A percentile compares a stretch with the other conserved stretches of the same genome.
These are phyloP conservation scores for Ammospiza nelsoni DNA, from an alignment of 2,113 vertebrate species.

Conservation along the genomic window DNA sequence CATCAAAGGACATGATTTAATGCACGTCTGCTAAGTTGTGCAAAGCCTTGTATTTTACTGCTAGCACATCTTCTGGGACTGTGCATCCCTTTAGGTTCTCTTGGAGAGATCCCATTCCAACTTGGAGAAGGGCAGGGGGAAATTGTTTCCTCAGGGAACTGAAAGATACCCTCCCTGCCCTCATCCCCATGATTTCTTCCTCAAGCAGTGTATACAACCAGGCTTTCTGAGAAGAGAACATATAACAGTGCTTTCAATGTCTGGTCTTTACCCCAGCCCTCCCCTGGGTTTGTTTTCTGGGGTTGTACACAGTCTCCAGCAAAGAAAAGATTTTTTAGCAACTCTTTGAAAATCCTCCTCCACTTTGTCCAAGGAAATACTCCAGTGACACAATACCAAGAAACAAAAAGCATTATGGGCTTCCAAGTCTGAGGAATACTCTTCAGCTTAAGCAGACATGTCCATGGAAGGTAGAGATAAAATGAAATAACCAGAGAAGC, in stretches of 20 bases:
- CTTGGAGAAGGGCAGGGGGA: neutral
- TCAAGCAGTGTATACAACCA: neutral
- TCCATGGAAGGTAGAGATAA: slow-evolving; percentile 11
- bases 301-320: neutral
- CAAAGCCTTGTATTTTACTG: neutral
- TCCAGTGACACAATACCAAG: neutral
- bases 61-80: neutral
- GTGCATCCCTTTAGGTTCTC: neutral
- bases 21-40: neutral
- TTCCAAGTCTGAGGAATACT: neutral
- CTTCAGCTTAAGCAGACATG: neutral
- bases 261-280: neutral
- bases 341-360: slow-evolving; percentile 9
- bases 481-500: neutral
- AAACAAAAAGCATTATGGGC: slow-evolving; percentile 1
- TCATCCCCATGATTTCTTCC: neutral
- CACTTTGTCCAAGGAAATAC: neutral
- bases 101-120: neutral
- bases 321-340: slow-evolving; percentile 7
- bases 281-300: neutral
- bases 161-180: neutral
- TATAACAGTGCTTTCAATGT: neutral
- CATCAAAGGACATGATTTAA: neutral
- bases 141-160: neutral
- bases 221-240: neutral